Evolutionary conservation across 2,113 vertebrate genomes (phyloP).

Genomic region (Chamaetylas fuelleborni): DNA sequence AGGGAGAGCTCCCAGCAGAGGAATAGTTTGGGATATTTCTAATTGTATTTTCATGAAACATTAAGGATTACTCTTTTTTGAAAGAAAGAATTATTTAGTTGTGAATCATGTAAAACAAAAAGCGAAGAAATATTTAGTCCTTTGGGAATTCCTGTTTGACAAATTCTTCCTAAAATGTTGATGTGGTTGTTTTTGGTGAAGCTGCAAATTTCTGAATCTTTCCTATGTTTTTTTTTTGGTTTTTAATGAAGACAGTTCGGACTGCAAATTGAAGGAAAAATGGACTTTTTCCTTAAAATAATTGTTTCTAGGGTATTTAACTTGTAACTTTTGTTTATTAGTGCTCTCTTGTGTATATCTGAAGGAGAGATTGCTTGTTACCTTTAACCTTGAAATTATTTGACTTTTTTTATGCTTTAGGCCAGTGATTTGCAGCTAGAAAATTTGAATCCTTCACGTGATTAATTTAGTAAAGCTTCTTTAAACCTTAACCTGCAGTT

Average conservation of each 20-base stretch:
- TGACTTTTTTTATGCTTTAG: neutral
- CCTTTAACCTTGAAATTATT: neutral
- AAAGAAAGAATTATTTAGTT: neutral
- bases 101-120: neutral
- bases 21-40: neutral
- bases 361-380: neutral
- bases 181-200: neutral
- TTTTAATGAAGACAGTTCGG: neutral
- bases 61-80: neutral
- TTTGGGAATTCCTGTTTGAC: neutral
- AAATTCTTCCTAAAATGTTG: neutral
- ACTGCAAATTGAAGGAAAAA: neutral
- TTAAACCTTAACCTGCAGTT: slow-evolving; percentile 46
- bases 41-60: neutral
- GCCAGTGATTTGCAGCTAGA: neutral
- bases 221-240: neutral
- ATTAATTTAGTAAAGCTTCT: slow-evolving; percentile 42
- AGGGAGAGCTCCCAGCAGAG: neutral
- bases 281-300: neutral
- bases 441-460: neutral
- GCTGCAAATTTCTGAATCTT: neutral
- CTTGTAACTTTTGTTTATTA: neutral
- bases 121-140: accelerated
- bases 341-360: neutral
- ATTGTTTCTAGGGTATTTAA: neutral